These are phyloP conservation scores for Chydorus sphaericus DNA, from an alignment of 2,888 invertebrate species.

Conservation along the genomic window DNA sequence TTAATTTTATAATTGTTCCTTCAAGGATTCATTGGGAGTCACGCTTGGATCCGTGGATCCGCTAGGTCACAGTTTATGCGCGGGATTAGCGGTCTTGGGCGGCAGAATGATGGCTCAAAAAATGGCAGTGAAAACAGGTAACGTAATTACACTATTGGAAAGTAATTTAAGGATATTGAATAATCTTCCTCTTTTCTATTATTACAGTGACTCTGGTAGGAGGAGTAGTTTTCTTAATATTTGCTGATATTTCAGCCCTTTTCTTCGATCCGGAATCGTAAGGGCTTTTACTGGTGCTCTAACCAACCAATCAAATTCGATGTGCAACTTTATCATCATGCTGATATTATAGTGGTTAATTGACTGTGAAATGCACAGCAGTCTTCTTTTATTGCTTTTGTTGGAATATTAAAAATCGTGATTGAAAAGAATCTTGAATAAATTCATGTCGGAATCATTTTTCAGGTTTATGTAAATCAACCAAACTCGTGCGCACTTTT, in stretches of 20 bases:
- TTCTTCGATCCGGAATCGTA: slow-evolving; percentile 44
- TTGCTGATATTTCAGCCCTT: slow-evolving; percentile 83
- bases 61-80: slow-evolving; percentile 88
- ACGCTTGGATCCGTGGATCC: slow-evolving; percentile 83
- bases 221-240: slow-evolving; percentile 84
- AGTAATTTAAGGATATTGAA: neutral
- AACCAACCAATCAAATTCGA: too few relatives aligned
- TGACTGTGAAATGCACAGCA: too few relatives aligned
- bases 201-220: slow-evolving; percentile 87
- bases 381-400: too few relatives aligned
- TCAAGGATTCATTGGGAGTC: slow-evolving; percentile 74
- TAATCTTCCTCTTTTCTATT: slow-evolving; percentile 24
- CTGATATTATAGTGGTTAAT: too few relatives aligned
- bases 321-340: too few relatives aligned
- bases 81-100: slow-evolving; percentile 90
- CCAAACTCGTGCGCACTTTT: too few relatives aligned
- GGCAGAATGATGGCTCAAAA: slow-evolving; percentile 92
- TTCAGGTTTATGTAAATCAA: too few relatives aligned
- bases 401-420: too few relatives aligned
- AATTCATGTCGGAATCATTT: too few relatives aligned
- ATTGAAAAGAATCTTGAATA: too few relatives aligned
- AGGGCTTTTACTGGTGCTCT: too few relatives aligned
- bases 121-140: slow-evolving; percentile 93
- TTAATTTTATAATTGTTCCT: slow-evolving; percentile 18
- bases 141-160: slow-evolving; percentile 20